Conservation (phyloP, 2,113 vertebrate species). For the Hystrix cristata region DNA sequence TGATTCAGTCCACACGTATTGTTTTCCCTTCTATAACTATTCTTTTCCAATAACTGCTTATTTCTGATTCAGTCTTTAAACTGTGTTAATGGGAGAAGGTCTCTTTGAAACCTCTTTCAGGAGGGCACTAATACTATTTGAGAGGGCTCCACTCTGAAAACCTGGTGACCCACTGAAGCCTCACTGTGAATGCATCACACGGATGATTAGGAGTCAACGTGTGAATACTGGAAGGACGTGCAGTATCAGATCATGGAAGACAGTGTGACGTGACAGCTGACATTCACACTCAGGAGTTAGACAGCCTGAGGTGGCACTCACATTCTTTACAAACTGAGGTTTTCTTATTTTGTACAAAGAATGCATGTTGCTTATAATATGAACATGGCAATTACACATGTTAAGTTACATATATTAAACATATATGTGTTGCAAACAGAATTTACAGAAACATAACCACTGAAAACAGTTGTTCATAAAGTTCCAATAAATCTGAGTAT, state of each 20-base stretch:
- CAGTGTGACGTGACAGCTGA: neutral
- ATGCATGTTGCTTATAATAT: neutral
- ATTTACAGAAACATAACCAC: neutral
- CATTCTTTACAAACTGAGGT: neutral
- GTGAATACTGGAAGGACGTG: neutral
- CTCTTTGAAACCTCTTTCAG: neutral
- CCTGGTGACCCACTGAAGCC: neutral
- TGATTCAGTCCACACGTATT: neutral
- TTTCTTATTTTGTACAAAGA: neutral
- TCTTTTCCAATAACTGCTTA: neutral
- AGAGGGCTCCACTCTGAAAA: neutral
- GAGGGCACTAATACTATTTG: neutral
- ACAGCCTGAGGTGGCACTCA: fast-evolving
- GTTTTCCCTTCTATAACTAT: neutral
- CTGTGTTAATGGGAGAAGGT: neutral
- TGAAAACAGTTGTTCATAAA: neutral
- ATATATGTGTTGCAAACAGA: neutral
- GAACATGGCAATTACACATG: neutral
- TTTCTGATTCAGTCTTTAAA: neutral
- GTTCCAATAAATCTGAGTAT: neutral
- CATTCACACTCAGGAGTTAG: neutral
- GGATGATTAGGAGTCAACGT: neutral
- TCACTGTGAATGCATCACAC: neutral
- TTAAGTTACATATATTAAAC: neutral
- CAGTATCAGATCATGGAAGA: neutral